phyloP scores from a whole-genome alignment of 2,797 vertebrate species.

The Lagodon rhomboides region DNA sequence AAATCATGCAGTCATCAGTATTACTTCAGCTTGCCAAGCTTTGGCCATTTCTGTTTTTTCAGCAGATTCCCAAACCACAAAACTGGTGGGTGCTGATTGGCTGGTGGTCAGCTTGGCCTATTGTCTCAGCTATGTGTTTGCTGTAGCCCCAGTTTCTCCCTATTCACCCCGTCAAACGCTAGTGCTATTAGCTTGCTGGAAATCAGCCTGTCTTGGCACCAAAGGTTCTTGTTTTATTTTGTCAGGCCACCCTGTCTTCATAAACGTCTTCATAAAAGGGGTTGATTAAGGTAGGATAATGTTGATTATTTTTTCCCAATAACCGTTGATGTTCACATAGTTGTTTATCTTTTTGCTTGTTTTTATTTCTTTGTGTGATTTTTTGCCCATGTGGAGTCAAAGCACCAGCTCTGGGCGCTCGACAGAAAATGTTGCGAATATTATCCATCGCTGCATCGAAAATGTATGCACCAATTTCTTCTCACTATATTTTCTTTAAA shows the following conservation, averaged over 20 bases:
- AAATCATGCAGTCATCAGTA: conserved; percentile 85
- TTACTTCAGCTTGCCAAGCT: conserved; percentile 76
- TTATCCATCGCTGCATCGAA: background rate
- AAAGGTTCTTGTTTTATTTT: conserved; percentile 74
- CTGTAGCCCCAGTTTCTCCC: conserved; percentile 66
- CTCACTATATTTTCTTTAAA: background rate
- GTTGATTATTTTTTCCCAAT: background rate
- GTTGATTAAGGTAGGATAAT: conserved; percentile 75
- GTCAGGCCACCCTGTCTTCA: conserved; percentile 65
- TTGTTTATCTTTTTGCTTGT: conserved; percentile 6
- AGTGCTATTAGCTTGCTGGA: conserved; percentile 71
- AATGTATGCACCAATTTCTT: background rate
- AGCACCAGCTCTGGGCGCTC: background rate
- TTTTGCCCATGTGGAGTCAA: background rate
- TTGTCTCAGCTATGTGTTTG: conserved; percentile 74
- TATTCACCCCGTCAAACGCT: conserved; percentile 70
- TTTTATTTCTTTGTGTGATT: background rate
- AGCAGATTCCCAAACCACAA: conserved; percentile 86
- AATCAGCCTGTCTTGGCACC: conserved; percentile 75
- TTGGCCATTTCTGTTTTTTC: conserved; percentile 84
- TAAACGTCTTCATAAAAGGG: conserved; percentile 57
- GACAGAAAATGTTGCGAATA: background rate
- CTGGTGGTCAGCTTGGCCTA: conserved; percentile 58
- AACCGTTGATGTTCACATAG: background rate
- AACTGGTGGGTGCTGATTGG: conserved; percentile 81